A percentile compares a stretch with the other conserved stretches of the same genome.
These are phyloP conservation scores for Poecile atricapillus DNA, from an alignment of 2,113 vertebrate species.

Conservation along the genomic window DNA sequence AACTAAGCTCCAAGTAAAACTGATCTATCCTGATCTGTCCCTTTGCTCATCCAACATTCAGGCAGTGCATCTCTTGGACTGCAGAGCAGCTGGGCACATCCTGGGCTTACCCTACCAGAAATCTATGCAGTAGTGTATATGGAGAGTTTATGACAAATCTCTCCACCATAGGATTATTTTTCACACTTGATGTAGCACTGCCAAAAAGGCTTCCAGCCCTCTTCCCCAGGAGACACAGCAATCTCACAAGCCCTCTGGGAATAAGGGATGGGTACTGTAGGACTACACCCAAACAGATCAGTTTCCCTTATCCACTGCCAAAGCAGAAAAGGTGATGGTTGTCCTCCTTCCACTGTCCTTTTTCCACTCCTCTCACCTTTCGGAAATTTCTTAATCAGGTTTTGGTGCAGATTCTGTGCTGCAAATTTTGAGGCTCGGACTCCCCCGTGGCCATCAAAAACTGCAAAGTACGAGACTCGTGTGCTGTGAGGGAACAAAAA, in stretches of 20 bases:
- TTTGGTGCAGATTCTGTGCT: conserved; percentile 90
- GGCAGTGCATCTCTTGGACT: not conserved
- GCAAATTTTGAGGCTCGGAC: conserved; percentile 89
- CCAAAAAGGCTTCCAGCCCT: not conserved
- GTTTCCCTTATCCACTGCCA: not conserved
- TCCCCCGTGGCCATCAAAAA: conserved; percentile 95
- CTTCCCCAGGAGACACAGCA: not conserved
- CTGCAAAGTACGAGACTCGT: conserved; percentile 87
- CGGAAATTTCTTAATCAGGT: conserved; percentile 88
- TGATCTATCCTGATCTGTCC: not conserved
- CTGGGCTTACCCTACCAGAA: not conserved
- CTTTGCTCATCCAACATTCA: not conserved
- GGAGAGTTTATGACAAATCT: not conserved
- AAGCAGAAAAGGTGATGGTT: not conserved
- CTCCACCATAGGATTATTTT: not conserved
- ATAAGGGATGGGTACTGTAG: not conserved
- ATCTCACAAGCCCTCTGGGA: not conserved
- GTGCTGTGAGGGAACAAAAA: conserved; percentile 70
- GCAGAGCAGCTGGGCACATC: not conserved
- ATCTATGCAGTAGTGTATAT: fast-evolving
- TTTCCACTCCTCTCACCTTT: conserved; percentile 75
- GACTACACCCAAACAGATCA: not conserved
- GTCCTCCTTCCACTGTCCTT: not conserved
- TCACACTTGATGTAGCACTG: not conserved
- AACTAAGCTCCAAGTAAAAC: not conserved